phyloP scores from a whole-genome alignment of 2,113 vertebrate genomes.

The Promerops cafer region DNA sequence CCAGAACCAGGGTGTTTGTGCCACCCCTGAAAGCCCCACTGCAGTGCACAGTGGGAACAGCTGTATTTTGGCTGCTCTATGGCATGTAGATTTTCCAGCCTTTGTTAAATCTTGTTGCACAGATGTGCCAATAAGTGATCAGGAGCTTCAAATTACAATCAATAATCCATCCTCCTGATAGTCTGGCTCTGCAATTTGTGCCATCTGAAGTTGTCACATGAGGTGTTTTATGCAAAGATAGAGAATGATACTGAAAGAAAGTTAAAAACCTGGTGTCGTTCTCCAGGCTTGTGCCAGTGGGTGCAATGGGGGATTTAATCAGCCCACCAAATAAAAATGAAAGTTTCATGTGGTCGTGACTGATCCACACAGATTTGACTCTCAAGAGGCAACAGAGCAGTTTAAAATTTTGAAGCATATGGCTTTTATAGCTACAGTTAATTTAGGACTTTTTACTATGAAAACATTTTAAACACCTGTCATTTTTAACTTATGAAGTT shows the following conservation, averaged over 20 bases:
- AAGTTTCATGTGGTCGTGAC: background rate
- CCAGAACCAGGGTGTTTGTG: rapidly evolving
- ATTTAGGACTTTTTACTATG: background rate
- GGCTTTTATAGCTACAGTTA: slow-evolving; percentile 24
- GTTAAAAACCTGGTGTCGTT: background rate
- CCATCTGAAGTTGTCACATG: background rate
- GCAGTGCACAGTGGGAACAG: background rate
- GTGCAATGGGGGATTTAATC: background rate
- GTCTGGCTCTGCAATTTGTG: background rate
- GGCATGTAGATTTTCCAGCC: background rate
- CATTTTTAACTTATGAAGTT: slow-evolving; percentile 34
- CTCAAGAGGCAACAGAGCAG: background rate
- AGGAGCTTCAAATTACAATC: background rate
- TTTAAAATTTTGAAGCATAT: slow-evolving; percentile 17
- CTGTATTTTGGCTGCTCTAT: background rate
- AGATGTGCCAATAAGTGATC: background rate
- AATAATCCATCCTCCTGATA: background rate
- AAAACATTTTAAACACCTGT: slow-evolving; percentile 41
- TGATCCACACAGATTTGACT: background rate
- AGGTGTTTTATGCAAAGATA: background rate
- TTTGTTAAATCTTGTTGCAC: background rate
- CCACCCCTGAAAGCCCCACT: background rate
- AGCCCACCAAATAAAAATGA: background rate
- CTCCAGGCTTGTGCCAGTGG: background rate
- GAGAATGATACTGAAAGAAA: background rate